Percentiles rank a stretch among this genome's conserved stretches.
phyloP scores from a whole-genome alignment of 2,113 vertebrate genomes.

The Brienomyrus longianalis region DNA sequence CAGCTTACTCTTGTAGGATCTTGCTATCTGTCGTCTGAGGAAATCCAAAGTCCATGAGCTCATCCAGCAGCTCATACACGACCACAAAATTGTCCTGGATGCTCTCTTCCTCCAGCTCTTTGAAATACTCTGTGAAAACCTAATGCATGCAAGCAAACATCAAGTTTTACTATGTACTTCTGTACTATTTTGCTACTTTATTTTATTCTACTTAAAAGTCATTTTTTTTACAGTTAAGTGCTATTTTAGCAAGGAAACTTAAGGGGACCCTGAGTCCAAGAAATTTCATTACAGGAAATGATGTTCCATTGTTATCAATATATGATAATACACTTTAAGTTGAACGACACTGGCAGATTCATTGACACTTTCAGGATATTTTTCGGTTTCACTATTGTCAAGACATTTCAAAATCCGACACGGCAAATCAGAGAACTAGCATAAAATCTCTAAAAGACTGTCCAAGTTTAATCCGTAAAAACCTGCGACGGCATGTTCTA shows the following conservation, averaged over 20 bases:
- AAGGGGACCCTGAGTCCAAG: no score
- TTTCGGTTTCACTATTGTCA: not conserved
- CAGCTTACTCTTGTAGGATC: slow-evolving; percentile 86
- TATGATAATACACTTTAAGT: no score
- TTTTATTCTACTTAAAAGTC: no score
- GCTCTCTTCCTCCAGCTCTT: slow-evolving; percentile 93
- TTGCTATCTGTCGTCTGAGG: slow-evolving; percentile 93
- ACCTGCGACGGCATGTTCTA: not conserved
- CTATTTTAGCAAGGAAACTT: no score
- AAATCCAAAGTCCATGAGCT: slow-evolving; percentile 94
- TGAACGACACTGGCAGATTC: not conserved
- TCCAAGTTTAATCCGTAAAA: not conserved
- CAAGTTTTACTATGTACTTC: no score
- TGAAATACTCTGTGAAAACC: slow-evolving; percentile 93
- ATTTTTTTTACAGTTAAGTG: no score
- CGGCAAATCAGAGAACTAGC: not conserved
- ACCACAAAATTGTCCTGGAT: slow-evolving; percentile 93
- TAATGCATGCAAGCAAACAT: slow-evolving; percentile 30
- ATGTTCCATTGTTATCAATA: no score
- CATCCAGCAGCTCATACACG: slow-evolving; percentile 85
- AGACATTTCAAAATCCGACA: not conserved
- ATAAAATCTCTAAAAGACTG: not conserved
- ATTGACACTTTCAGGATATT: not conserved
- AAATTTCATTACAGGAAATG: no score
- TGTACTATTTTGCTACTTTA: no score